phyloP scores from a whole-genome alignment of 2,113 vertebrate species.

The pig (Sus scrofa) region DNA sequence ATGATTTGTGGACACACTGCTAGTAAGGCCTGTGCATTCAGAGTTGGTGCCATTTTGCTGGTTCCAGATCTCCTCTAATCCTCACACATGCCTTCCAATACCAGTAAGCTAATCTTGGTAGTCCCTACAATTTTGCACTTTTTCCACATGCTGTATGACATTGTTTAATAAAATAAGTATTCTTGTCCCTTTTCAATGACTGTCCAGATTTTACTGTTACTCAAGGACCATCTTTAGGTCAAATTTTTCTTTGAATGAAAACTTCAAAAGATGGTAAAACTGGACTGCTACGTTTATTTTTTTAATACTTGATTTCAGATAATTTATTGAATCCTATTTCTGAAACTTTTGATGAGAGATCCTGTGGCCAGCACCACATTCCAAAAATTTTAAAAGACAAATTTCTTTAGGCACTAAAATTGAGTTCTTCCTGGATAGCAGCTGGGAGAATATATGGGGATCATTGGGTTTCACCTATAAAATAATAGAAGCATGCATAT shows the following conservation, averaged over 20 bases:
- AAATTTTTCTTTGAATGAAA: neutral
- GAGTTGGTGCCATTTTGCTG: neutral
- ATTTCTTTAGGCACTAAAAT: conserved; percentile 87
- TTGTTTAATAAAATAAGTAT: neutral
- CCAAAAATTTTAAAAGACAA: conserved; percentile 88
- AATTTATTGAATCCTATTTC: conserved; percentile 96
- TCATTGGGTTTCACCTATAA: conserved; percentile 86
- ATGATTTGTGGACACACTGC: neutral
- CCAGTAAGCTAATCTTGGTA: neutral
- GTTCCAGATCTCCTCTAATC: neutral
- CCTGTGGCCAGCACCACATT: conserved; percentile 90
- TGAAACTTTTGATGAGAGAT: conserved; percentile 93
- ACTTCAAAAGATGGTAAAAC: neutral
- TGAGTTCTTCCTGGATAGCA: conserved; percentile 83
- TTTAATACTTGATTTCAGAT: conserved; percentile 96
- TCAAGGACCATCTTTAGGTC: neutral
- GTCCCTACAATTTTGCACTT: neutral
- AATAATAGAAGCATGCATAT: conserved; percentile 82
- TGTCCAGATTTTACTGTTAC: neutral
- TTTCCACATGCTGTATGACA: neutral
- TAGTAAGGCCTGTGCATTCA: neutral
- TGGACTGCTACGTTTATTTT: too few relatives aligned
- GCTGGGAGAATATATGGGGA: conserved; percentile 85
- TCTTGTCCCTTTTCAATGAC: neutral
- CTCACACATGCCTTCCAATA: neutral